Percentiles rank a stretch among this genome's conserved stretches.
These are phyloP conservation scores for Aplochiton taeniatus DNA, from an alignment of 2,797 vertebrate genomes.

Conservation along the genomic window DNA sequence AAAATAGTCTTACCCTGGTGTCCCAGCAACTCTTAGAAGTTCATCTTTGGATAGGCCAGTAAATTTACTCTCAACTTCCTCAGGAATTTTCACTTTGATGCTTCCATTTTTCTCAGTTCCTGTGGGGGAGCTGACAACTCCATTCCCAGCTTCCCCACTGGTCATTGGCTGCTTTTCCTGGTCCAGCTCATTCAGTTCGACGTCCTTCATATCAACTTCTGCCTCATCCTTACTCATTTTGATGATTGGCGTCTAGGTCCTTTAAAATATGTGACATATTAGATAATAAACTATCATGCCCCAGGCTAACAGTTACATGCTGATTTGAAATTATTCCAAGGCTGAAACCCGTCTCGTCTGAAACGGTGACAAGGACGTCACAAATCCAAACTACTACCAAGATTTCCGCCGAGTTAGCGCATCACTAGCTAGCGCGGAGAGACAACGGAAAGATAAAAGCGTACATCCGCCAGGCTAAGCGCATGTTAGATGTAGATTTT, in stretches of 20 bases:
- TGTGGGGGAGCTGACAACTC: conserved; percentile 35
- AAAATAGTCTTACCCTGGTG: conserved; percentile 69
- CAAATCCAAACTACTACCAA: too few species aligned
- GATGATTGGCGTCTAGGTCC: not conserved
- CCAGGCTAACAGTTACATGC: too few species aligned
- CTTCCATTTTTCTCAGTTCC: conserved; percentile 80
- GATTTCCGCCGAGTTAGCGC: too few species aligned
- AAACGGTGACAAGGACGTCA: too few species aligned
- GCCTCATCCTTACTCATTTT: conserved; percentile 64
- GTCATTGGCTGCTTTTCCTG: conserved; percentile 85
- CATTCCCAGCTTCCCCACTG: conserved; percentile 36
- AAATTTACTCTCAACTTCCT: conserved; percentile 76
- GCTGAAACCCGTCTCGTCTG: too few species aligned
- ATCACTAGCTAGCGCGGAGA: too few species aligned
- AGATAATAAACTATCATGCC: too few species aligned
- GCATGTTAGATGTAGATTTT: too few species aligned
- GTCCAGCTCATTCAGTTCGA: conserved; percentile 83
- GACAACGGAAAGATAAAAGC: too few species aligned
- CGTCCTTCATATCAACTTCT: conserved; percentile 83
- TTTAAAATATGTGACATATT: too few species aligned
- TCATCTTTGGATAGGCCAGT: conserved; percentile 88
- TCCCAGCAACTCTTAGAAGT: conserved; percentile 83
- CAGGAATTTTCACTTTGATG: conserved; percentile 82
- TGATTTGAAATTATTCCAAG: too few species aligned
- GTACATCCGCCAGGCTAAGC: too few species aligned